A percentile compares a stretch with the other conserved stretches of the same genome.
phyloP scores from a whole-genome alignment of 2,888 invertebrate species.

The Pristionchus exspectatus region DNA sequence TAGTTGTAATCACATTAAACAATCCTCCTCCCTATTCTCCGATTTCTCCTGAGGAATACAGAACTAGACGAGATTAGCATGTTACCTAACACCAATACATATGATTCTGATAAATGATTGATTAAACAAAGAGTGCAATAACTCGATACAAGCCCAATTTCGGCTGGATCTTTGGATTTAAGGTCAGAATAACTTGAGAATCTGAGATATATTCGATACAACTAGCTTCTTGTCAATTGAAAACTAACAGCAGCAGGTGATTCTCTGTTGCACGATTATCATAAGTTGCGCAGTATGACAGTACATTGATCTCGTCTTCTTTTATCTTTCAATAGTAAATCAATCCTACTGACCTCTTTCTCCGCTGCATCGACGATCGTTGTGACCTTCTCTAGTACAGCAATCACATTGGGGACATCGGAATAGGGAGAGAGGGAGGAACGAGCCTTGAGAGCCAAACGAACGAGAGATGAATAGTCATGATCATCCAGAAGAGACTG shows the following conservation, averaged over 20 bases:
- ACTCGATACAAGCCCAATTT: neutral
- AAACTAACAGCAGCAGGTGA: neutral
- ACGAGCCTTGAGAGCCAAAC: slow-evolving; percentile 63
- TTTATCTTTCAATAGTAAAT: neutral
- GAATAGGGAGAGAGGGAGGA: slow-evolving; percentile 62
- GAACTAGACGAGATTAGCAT: no score
- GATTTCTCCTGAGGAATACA: no score
- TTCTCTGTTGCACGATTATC: neutral
- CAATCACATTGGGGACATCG: slow-evolving; percentile 63
- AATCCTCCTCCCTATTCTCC: no score
- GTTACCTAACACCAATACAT: no score
- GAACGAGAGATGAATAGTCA: slow-evolving; percentile 65
- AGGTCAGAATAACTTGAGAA: neutral
- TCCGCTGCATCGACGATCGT: neutral
- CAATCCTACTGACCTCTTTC: neutral
- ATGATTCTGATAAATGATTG: no score
- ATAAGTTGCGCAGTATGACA: neutral
- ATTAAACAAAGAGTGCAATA: neutral
- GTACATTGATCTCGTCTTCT: neutral
- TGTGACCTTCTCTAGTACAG: slow-evolving; percentile 8
- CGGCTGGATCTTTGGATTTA: neutral
- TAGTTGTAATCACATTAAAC: neutral
- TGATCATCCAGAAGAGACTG: slow-evolving; percentile 66
- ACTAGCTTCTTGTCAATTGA: neutral
- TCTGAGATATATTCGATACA: neutral